A percentile compares a stretch with the other conserved stretches of the same genome.
phyloP scores from a whole-genome alignment of 2,113 vertebrate genomes.

The Odocoileus hemionus region DNA sequence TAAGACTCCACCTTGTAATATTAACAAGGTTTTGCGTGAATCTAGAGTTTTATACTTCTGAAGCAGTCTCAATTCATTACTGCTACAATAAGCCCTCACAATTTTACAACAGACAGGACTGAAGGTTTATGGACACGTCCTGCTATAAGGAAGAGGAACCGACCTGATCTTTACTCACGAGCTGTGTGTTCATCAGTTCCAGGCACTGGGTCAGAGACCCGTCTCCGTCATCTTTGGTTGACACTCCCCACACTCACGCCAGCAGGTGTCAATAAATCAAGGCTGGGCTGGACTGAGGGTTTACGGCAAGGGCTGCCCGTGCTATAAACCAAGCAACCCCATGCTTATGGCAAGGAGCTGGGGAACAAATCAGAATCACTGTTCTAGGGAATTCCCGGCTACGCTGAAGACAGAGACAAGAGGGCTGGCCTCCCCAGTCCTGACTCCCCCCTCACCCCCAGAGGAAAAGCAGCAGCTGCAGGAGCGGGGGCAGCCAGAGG shows the following conservation, averaged over 20 bases:
- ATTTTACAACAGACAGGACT: neutral
- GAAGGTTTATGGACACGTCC: neutral
- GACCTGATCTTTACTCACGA: neutral
- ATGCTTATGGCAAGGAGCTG: neutral
- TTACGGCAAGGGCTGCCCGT: neutral
- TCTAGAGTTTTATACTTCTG: neutral
- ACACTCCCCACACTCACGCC: neutral
- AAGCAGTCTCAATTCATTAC: slow-evolving; percentile 4
- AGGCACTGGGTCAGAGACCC: neutral
- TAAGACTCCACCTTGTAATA: neutral
- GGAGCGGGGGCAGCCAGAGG: neutral
- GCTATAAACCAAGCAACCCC: neutral
- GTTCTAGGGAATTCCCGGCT: neutral
- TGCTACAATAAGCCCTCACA: neutral
- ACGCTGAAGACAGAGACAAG: slow-evolving; percentile 1
- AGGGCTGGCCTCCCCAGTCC: neutral
- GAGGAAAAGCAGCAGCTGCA: neutral
- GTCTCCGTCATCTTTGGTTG: neutral
- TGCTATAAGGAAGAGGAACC: neutral
- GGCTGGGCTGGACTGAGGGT: neutral
- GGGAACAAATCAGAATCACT: neutral
- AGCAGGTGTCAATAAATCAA: neutral
- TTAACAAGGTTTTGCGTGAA: neutral
- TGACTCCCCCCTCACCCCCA: neutral
- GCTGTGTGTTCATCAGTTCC: neutral